These are phyloP conservation scores for Symphodus melops DNA, from an alignment of 2,113 vertebrate genomes.

Conservation along the genomic window DNA sequence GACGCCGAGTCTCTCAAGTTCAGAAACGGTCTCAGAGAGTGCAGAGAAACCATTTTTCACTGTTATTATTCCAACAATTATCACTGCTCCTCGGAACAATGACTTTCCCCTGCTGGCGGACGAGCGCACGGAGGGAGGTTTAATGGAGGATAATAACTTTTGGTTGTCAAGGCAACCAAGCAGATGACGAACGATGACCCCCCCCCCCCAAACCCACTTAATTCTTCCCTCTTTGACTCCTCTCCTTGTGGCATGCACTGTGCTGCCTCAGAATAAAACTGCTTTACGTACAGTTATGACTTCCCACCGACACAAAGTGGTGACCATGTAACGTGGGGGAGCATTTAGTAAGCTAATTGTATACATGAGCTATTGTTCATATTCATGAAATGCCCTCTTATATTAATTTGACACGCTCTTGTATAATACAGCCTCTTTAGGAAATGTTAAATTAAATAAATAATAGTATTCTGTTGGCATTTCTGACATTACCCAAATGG, in stretches of 20 bases:
- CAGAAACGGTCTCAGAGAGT: slow-evolving; percentile 11
- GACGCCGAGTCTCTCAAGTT: not conserved
- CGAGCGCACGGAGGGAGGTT: not conserved
- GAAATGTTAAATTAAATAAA: too few species aligned
- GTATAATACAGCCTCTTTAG: not conserved
- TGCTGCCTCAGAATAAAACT: not conserved
- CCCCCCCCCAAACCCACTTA: not conserved
- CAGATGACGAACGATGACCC: not conserved
- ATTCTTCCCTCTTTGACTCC: not conserved
- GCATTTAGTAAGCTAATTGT: not conserved
- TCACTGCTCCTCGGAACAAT: slow-evolving; percentile 43
- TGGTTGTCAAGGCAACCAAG: slow-evolving; percentile 26
- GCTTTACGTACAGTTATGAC: not conserved
- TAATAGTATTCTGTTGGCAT: not conserved
- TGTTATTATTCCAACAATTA: slow-evolving; percentile 50
- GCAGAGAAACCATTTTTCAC: slow-evolving; percentile 9
- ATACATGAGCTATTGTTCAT: not conserved
- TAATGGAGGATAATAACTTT: slow-evolving; percentile 32
- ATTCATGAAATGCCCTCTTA: not conserved
- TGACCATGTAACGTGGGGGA: not conserved
- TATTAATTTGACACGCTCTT: not conserved
- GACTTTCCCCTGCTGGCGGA: slow-evolving; percentile 22
- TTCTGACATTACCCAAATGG: not conserved
- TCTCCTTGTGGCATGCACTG: not conserved
- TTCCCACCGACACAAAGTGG: not conserved